A percentile compares a stretch with the other conserved stretches of the same genome.
Conservation (phyloP, 2,888 invertebrate species). For the Caenorhabditis angaria region DNA sequence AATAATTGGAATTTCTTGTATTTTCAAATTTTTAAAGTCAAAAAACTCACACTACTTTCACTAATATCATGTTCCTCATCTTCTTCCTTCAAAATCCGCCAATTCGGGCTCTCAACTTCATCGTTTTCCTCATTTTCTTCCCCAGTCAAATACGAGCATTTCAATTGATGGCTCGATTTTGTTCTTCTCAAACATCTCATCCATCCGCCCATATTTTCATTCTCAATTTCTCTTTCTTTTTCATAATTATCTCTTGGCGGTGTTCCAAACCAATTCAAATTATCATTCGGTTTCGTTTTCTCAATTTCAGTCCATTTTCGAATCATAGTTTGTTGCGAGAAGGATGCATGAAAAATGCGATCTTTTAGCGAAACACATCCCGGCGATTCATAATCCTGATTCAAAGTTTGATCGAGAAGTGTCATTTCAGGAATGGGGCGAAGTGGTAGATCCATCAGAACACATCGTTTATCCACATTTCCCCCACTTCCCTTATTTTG, state of each 20-base stretch:
- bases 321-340: slow-evolving; percentile 29
- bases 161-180: slow-evolving; percentile 28
- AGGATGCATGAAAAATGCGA: slow-evolving; percentile 25
- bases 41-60: neutral
- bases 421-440: slow-evolving; percentile 61
- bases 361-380: slow-evolving; percentile 18
- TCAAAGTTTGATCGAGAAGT: slow-evolving; percentile 46
- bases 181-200: slow-evolving; percentile 42
- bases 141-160: neutral
- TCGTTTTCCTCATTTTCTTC: slow-evolving; percentile 17
- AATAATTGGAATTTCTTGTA: too few species aligned
- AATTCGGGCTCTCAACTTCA: too few species aligned
- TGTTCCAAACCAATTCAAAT: slow-evolving; percentile 38
- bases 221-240: neutral
- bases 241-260: slow-evolving; percentile 43
- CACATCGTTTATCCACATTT: slow-evolving; percentile 13
- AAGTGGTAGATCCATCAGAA: slow-evolving; percentile 31
- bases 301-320: slow-evolving; percentile 40
- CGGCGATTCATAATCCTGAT: slow-evolving; percentile 12
- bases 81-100: too few species aligned
- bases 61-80: slow-evolving; percentile 10
- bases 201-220: slow-evolving; percentile 25
- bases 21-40: neutral
- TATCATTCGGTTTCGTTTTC: slow-evolving; percentile 13
- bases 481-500: neutral